Base-by-base conservation (phyloP, 2,113 vertebrate genomes). In the Litocranius walleri region DNA sequence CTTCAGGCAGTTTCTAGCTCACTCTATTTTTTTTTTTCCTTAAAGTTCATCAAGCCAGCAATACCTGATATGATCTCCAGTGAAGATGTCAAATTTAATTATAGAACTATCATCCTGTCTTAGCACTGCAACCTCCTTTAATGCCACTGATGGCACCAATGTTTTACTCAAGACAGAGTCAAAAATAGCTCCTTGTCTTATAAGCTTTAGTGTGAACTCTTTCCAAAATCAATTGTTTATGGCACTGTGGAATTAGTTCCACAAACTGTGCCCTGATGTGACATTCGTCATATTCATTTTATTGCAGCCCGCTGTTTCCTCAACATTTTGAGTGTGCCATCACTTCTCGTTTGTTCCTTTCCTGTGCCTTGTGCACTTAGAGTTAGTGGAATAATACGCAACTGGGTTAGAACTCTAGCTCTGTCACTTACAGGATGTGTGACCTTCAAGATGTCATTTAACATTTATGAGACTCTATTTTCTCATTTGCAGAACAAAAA, bases 1-100 rank as follows among this genome's bases (percentile, higher is more conserved):
- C 88, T 96, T 96, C 43, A 94, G 91, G 95, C 90, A 90, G 54
- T 97, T 97, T 95, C 64, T 90, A 96, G 57, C 33, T 86, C 23
- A 62, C 7, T 77, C 16, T 48, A 6, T 4, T 25, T 74, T 74
- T 94, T 89, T 64, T 71, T 92, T 92, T 61, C 27, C 82, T 96
- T 64, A 78, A 94, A 97, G 52, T 97, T 96, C 48, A 98, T 29
- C 1, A 12, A 95, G 86, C 71, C 64, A 94, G 48, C 56, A 97
- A 29, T 90, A 96, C 64, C 95, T 94, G 94, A 95, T 88, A 93
- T n/a, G 33, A 88, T 97, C 91, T 97, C 57, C 61, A 95, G 56
- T 85, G 52, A 97, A 88, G 83, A 98, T 90, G 83, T 92, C 97
- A 98, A 95, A 94, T 62, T 97, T 97, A 97, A 97, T 97, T 93